Evolutionary conservation across 2,797 vertebrate genomes (phyloP), one percentile per base, ranked within the genome.

Genomic region (Oreochromis mossambicus): DNA sequence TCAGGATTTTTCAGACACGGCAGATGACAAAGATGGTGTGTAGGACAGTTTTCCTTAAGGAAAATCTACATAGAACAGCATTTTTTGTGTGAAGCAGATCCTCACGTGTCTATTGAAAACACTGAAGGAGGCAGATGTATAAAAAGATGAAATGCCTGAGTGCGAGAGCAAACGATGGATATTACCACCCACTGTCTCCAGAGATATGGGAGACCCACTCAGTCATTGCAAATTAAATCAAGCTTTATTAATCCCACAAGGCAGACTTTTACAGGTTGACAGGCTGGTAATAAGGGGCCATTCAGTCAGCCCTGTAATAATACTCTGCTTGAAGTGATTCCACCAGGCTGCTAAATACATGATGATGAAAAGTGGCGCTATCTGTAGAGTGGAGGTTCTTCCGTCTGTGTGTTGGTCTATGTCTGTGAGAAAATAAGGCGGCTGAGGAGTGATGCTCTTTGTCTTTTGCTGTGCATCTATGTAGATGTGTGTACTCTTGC

Each of bases 141-240:
- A 12, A 70, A 58, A 80, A 79, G 50, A 84, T 80, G 41, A 83
- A 70, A 86, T 32, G 13, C 80, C 36, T 41, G 36, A 55, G 41
- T 66, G 77, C 46, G 73, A 87, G 79, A 88, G 54, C 46, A 51
- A 78, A 54, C 73, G 84, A 80, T 86, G 29, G 80, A 50, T 80
- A 81, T 87, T 91, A 73, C 26, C 82, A 68, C 24, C 48, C 24
- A 1, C 38, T 9, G 82, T 84, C 88, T 80, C 82, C 5, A 76
- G 89, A 80, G 83, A 86, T 61, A 10, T 9, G 51, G 15, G 52
- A 84, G 86, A 86, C 78, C 78, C 88, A 55, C 87, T 92, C 79
- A 19, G 85, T 91, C 92, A 84, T 94, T 92, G 91, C 83, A 89
- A 92, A 92, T 95, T 87, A 89, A 94, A 95, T 94, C 89, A 90